Percentiles rank a stretch among this genome's conserved stretches.
Conservation (phyloP, 1,140 invertebrate species). For the Lithobius niger region DNA sequence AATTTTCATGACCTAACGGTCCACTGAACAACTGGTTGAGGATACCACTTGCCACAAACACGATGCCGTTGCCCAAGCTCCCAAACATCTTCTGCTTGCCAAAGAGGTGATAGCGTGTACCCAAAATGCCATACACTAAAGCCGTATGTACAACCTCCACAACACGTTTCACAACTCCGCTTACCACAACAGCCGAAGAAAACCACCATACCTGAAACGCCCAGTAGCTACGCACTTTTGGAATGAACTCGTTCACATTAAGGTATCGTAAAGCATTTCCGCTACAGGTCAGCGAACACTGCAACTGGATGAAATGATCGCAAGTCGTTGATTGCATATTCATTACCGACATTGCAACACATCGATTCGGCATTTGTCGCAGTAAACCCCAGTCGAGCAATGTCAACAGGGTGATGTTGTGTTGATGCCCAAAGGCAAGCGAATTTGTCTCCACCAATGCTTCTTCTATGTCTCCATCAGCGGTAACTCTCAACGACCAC, state of each 20-base stretch:
- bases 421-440: no score
- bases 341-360: background rate
- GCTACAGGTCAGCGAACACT: background rate
- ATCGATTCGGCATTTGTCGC: background rate
- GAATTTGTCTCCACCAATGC: no score
- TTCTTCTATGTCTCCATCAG: no score
- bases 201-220: constrained; percentile 4
- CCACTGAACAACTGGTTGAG: background rate
- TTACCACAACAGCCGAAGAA: background rate
- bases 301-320: background rate
- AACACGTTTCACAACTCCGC: background rate
- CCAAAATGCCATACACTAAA: background rate
- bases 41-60: background rate
- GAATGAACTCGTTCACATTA: background rate
- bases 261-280: background rate
- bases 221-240: background rate
- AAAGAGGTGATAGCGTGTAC: background rate
- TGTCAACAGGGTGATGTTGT: background rate
- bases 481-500: no score
- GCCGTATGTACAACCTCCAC: constrained; percentile 1
- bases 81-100: constrained; percentile 4
- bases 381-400: background rate
- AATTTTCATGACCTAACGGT: background rate
- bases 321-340: background rate
- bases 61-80: background rate